Evolutionary conservation across 2,888 invertebrate genomes (phyloP), one percentile per base, ranked within the genome.

Genomic region (Cryptus viduatorius): DNA sequence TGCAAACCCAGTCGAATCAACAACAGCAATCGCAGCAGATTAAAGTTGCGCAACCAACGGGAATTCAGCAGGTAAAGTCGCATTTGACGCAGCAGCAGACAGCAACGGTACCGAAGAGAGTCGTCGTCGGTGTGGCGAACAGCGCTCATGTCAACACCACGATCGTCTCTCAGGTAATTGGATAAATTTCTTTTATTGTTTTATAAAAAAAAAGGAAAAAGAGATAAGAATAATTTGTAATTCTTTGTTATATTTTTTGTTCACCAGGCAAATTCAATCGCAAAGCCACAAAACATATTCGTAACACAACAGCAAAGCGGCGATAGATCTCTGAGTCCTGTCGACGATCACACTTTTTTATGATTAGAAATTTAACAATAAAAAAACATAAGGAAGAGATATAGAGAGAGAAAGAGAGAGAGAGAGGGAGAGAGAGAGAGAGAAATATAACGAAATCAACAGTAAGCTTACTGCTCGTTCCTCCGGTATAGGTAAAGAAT

Each of bases 71-170:
- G 8, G 73, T 72, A 4, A 89, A 89, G 59, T 78, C 84, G 12
- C 88, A 87, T 46, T 84, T 86, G 14, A 84, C 92, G 53, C 94
- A 93, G 73, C 77, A 91, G 68, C 90, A 88, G 56, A 93, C 92
- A 75, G 56, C 77, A 29, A 16, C 85, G 10, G 93, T 94, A 46
- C 93, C 94, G 31, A 95, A 95, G 89, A 88, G 95, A 80, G 95
- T 95, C 12, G 94, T 95, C 16, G 94, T 95, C 68, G 94, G 94
- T 85, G 94, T 94, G 93, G 89, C 94, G 0, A 89, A 90, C 73
- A 92, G 89, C 71, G 90, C 92, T 78, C 92, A 94, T 48, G 90
- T 87, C 1, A 93, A 90, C 56, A 91, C 93, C 3, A 53, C 89
- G 5, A 88, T 91, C 3, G 89, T 93, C 3, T 88, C 91, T n/a